A percentile compares a stretch with the other conserved stretches of the same genome.
phyloP scores from a whole-genome alignment of 2,797 vertebrate genomes.

The Phataginus tricuspis region DNA sequence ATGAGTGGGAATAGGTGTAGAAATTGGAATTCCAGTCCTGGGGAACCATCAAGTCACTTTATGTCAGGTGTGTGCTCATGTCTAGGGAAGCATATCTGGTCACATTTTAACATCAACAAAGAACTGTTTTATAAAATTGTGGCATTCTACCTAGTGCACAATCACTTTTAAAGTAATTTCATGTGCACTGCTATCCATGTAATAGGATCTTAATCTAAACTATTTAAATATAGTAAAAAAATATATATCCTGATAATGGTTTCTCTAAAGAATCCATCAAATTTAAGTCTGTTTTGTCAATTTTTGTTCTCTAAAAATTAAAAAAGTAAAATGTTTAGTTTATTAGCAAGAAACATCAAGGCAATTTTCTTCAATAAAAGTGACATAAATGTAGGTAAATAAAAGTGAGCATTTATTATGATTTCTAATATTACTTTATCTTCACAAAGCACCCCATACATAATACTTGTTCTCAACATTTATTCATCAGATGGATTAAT shows the following conservation, averaged over 20 bases:
- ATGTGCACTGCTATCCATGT: not conserved
- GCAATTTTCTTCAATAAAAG: conserved; percentile 21
- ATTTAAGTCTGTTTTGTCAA: conserved; percentile 16
- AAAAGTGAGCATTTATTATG: not conserved
- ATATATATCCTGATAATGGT: not conserved
- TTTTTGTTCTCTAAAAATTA: not conserved
- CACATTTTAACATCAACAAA: not conserved
- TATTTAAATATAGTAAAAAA: not conserved
- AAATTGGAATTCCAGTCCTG: not conserved
- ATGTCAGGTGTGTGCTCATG: conserved; percentile 30
- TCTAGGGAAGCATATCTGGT: conserved; percentile 42
- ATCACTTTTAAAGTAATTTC: conserved; percentile 1
- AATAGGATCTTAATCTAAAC: conserved; percentile 8
- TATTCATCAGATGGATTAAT: not conserved
- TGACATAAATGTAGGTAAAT: conserved; percentile 21
- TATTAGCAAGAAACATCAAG: conserved; percentile 26
- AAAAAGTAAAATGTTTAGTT: not conserved
- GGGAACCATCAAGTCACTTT: conserved; percentile 46
- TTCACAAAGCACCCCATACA: not conserved
- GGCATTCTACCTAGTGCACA: not conserved
- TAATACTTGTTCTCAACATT: not conserved
- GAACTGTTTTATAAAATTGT: conserved; percentile 15
- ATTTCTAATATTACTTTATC: conserved; percentile 23
- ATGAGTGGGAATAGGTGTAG: not conserved
- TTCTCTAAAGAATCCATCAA: conserved; percentile 17